phyloP scores from a whole-genome alignment of 2,113 vertebrate genomes.

The Craseonycteris thonglongyai region DNA sequence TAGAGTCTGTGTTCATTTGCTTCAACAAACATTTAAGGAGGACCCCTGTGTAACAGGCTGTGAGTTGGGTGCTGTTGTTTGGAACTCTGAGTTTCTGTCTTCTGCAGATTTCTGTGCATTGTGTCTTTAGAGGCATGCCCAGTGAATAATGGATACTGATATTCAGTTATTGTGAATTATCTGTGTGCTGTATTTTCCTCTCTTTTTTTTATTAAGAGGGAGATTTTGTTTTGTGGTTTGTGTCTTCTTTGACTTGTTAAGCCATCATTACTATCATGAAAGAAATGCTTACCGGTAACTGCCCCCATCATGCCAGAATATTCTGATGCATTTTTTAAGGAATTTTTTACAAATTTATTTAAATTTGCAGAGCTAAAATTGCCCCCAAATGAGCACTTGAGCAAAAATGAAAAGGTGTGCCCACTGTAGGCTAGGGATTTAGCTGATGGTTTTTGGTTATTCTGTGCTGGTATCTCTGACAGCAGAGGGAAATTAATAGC shows the following conservation, averaged over 20 bases:
- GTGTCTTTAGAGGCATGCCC: not conserved
- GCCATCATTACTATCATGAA: not conserved
- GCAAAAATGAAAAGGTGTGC: not conserved
- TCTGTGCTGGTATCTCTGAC: not conserved
- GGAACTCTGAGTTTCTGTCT: not conserved
- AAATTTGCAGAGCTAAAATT: not conserved
- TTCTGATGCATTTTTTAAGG: not conserved
- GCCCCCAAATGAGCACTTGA: not conserved
- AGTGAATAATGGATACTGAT: not conserved
- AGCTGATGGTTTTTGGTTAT: constrained; percentile 31
- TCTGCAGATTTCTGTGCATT: not conserved
- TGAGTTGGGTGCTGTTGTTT: not conserved
- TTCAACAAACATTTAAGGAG: not conserved
- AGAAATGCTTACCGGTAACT: not conserved
- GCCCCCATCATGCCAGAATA: not conserved
- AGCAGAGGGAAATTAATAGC: constrained; percentile 43
- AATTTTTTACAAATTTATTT: not conserved
- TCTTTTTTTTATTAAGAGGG: not conserved
- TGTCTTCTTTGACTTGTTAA: not conserved
- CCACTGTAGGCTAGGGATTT: not conserved
- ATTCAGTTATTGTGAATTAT: not conserved
- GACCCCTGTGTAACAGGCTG: not conserved
- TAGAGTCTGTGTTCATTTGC: not conserved
- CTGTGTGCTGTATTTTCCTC: not conserved
- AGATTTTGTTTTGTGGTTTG: not conserved